These are phyloP conservation scores for Metridium senile DNA, from an alignment of 92 coral and sea anemone species.

Conservation along the genomic window DNA sequence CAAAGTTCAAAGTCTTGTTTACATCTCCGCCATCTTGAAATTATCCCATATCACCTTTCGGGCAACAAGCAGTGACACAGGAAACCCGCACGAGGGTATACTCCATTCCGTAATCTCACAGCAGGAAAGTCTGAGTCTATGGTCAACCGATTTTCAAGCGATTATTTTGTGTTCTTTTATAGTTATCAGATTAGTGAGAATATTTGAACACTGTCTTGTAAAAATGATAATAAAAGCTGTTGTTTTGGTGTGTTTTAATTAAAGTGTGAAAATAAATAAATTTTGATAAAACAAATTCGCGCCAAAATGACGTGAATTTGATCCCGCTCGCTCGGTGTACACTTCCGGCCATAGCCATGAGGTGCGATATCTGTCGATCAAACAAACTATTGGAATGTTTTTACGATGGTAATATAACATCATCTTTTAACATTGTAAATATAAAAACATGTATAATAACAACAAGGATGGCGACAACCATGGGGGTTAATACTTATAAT, in stretches of 20 bases:
- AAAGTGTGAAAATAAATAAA: too few species aligned
- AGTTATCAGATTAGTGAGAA: too few species aligned
- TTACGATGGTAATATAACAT: neutral
- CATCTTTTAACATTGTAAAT: neutral
- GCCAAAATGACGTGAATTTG: too few species aligned
- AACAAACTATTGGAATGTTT: neutral
- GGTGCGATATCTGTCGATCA: neutral
- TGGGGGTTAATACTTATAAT: neutral
- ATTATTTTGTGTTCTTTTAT: too few species aligned
- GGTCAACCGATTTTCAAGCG: too few species aligned
- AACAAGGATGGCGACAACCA: neutral
- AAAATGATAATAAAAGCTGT: too few species aligned
- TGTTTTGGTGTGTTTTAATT: too few species aligned
- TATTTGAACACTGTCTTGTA: too few species aligned
- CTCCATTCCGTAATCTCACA: too few species aligned
- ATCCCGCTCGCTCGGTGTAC: too few species aligned
- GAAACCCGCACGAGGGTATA: neutral
- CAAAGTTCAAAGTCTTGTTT: neutral
- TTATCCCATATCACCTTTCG: conserved; percentile 7
- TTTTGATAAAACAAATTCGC: too few species aligned
- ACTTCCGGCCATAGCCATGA: neutral
- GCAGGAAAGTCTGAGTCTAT: too few species aligned
- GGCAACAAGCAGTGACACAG: neutral
- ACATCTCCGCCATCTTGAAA: conserved; percentile 24
- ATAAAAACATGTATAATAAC: neutral